phyloP scores from a whole-genome alignment of 2,797 vertebrate species.

The Tamandua tetradactyla region DNA sequence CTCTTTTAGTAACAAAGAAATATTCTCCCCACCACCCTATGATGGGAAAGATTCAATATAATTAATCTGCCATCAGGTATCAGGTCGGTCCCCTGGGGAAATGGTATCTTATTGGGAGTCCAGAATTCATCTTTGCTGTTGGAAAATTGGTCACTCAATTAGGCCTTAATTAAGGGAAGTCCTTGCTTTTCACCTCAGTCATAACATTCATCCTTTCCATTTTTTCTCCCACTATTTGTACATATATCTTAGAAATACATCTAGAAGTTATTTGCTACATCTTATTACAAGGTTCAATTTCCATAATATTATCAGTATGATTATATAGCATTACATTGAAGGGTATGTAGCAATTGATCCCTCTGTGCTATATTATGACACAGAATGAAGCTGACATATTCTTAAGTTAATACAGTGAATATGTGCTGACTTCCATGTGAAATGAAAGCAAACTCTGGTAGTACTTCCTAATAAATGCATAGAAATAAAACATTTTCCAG shows the following conservation, averaged over 20 bases:
- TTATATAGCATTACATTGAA: neutral
- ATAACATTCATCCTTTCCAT: neutral
- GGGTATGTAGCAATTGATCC: neutral
- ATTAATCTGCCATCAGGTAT: neutral
- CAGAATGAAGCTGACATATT: neutral
- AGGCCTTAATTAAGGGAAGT: neutral
- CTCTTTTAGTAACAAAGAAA: neutral
- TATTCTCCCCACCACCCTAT: neutral
- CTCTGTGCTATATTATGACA: neutral
- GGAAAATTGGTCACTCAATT: neutral
- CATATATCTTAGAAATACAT: neutral
- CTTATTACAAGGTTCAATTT: neutral
- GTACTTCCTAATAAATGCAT: neutral
- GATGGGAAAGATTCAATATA: neutral
- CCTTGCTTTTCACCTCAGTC: neutral
- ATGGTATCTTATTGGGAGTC: neutral
- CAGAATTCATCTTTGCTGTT: neutral
- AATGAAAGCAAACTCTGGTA: neutral
- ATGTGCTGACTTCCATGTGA: neutral
- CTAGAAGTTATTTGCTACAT: neutral
- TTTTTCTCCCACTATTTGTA: neutral
- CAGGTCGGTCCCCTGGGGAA: neutral
- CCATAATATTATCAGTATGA: neutral
- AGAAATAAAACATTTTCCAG: neutral
- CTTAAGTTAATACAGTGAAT: neutral